phyloP scores from a whole-genome alignment of 2,797 vertebrate genomes.

The Coregonus sp. region DNA sequence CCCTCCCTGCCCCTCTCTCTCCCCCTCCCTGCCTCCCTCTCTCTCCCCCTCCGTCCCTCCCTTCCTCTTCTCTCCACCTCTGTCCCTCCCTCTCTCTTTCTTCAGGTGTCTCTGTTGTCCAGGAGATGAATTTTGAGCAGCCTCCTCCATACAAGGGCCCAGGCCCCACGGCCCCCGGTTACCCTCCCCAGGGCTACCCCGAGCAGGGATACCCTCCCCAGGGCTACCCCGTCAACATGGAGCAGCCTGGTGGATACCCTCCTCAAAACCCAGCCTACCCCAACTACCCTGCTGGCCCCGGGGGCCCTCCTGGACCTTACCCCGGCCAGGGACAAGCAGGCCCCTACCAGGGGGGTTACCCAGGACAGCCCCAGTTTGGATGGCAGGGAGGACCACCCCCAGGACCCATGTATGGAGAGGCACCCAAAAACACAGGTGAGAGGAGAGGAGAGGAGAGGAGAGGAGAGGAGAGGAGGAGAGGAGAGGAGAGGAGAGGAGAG shows the following conservation, averaged over 20 bases:
- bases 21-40: slow-evolving; percentile 5
- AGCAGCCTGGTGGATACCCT: slow-evolving; percentile 64
- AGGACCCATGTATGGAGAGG: slow-evolving; percentile 82
- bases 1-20: background rate
- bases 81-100: background rate
- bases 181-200: slow-evolving; percentile 81
- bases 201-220: slow-evolving; percentile 72
- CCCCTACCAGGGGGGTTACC: slow-evolving; percentile 71
- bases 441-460: background rate
- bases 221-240: slow-evolving; percentile 83
- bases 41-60: background rate
- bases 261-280: slow-evolving; percentile 62
- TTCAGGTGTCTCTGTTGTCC: slow-evolving; percentile 64
- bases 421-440: slow-evolving; percentile 96
- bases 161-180: slow-evolving; percentile 79
- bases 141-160: slow-evolving; percentile 89
- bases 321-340: slow-evolving; percentile 80
- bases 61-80: background rate
- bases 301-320: slow-evolving; percentile 70
- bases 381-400: slow-evolving; percentile 87
- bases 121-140: slow-evolving; percentile 86
- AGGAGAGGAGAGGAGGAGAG: slow-evolving; percentile 66
- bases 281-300: slow-evolving; percentile 63
- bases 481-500: background rate
- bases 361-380: slow-evolving; percentile 79